phyloP scores from a whole-genome alignment of 1,140 invertebrate genomes.

The Asbolus verrucosus region DNA sequence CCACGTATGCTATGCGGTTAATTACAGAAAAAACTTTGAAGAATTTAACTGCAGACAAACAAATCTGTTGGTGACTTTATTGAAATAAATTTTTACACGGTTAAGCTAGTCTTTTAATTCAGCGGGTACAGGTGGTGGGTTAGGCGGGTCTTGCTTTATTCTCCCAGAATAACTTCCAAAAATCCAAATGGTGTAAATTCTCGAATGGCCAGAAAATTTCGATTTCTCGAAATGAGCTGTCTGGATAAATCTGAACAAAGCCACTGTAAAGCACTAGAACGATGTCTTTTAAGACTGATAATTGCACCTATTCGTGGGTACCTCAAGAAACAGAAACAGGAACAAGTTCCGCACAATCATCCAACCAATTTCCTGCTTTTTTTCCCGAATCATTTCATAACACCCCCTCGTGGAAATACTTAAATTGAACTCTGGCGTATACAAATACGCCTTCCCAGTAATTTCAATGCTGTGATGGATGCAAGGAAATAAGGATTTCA shows the following conservation, averaged over 20 bases:
- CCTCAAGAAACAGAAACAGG: slow-evolving; percentile 53
- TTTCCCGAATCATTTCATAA: slow-evolving; percentile 54
- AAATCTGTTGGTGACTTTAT: slow-evolving; percentile 66
- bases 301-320: slow-evolving; percentile 15
- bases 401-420: slow-evolving; percentile 61
- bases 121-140: slow-evolving; percentile 32
- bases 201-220: slow-evolving; percentile 50
- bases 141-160: slow-evolving; percentile 35
- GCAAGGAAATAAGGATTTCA: slow-evolving; percentile 61
- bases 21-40: slow-evolving; percentile 69
- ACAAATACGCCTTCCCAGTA: slow-evolving; percentile 56
- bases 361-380: slow-evolving; percentile 56
- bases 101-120: slow-evolving; percentile 47
- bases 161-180: slow-evolving; percentile 51
- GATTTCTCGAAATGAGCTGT: slow-evolving; percentile 54
- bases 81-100: slow-evolving; percentile 5
- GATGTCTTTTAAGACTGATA: slow-evolving; percentile 2
- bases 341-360: slow-evolving; percentile 56
- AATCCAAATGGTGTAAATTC: slow-evolving; percentile 56
- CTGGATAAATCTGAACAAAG: slow-evolving; percentile 57
- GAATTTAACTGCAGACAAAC: slow-evolving; percentile 68
- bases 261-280: slow-evolving; percentile 50
- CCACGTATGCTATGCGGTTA: slow-evolving; percentile 74
- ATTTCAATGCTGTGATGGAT: slow-evolving; percentile 62
- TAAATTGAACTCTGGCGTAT: slow-evolving; percentile 59